phyloP scores from a whole-genome alignment of 2,797 vertebrate genomes.

The Champsocephalus esox region DNA sequence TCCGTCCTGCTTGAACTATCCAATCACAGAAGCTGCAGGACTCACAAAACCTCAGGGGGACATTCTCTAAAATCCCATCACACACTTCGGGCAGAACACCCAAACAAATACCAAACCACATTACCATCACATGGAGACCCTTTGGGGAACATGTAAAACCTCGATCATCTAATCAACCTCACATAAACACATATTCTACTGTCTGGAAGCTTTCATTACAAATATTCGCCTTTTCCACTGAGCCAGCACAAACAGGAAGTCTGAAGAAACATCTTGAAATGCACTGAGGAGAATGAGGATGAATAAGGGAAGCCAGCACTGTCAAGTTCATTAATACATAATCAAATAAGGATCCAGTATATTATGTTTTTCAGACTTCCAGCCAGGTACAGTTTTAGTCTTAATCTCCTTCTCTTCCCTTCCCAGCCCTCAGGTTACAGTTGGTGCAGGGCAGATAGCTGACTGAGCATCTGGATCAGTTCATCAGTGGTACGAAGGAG shows the following conservation, averaged over 20 bases:
- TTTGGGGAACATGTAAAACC: conserved; percentile 39
- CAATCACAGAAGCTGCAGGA: conserved; percentile 20
- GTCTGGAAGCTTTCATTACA: conserved; percentile 26
- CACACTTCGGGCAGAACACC: conserved; percentile 3
- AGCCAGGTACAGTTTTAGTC: background rate
- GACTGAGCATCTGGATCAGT: conserved; percentile 52
- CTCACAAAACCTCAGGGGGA: conserved; percentile 6
- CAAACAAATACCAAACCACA: conserved; percentile 39
- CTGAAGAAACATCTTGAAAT: conserved; percentile 34
- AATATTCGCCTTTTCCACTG: conserved; percentile 26
- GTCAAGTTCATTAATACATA: background rate
- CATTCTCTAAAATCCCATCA: conserved; percentile 2
- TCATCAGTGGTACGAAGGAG: conserved; percentile 36
- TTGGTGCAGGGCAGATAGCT: conserved; percentile 7
- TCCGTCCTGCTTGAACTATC: conserved; percentile 3
- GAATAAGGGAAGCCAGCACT: background rate
- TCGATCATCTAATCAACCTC: conserved; percentile 75
- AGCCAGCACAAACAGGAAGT: conserved; percentile 40
- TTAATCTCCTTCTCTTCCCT: conserved; percentile 15
- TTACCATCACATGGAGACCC: conserved; percentile 69
- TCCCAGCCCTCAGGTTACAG: conserved; percentile 34
- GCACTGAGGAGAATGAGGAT: conserved; percentile 3
- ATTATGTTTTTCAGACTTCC: background rate
- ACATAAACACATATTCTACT: conserved; percentile 25
- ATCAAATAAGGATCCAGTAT: background rate